Base-by-base conservation (phyloP, 1,140 invertebrate genomes). In the Mercenaria mercenaria region DNA sequence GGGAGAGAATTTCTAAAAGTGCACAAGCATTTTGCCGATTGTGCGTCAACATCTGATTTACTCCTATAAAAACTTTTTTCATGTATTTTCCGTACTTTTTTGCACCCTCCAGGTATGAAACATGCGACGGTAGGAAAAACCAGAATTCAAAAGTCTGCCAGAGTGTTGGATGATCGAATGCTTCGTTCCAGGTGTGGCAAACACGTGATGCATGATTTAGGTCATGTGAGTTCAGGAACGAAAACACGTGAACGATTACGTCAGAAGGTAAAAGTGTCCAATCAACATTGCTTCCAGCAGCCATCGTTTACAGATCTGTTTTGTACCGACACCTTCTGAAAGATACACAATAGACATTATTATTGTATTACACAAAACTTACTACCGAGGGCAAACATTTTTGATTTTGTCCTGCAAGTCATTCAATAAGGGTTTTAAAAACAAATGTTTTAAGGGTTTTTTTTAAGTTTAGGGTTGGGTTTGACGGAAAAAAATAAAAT, bases 191-290 rank as follows among this genome's bases (percentile, higher is more conserved):
- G 0, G 64, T 39, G 72, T 69, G 83, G 47, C 91, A 92, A 4
- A 83, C 82, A 59, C 88, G 74, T 8, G 91, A 89, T 23, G 89
- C 89, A 52, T 88, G 52, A 81, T 91, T 90, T 26, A 86, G 81
- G 39, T 91, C 91, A 43, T 34, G n/a, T 18, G 88, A 32, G 23
- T 64, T 47, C 23, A 93, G 85, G 74, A 83, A 86, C 8, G 92
- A 92, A 69, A 93, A 88, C 26, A 92, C 85, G 18, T 91, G 56
- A 8, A 92, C 89, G 20, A 90, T 52, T n/a, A 93, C 82, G 69
- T 93, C 85, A 64, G 83, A 79, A 0, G 92, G 92, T 20, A 92
- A 59, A 34, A 59, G 41, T 59, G n/a, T 47, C 92, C 92, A 92
- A n/a, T 90, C 76, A 39, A 72, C 18, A 10, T 39, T n/a, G 67